phyloP scores from a whole-genome alignment of 2,113 vertebrate genomes.

The Cavia aperea region DNA sequence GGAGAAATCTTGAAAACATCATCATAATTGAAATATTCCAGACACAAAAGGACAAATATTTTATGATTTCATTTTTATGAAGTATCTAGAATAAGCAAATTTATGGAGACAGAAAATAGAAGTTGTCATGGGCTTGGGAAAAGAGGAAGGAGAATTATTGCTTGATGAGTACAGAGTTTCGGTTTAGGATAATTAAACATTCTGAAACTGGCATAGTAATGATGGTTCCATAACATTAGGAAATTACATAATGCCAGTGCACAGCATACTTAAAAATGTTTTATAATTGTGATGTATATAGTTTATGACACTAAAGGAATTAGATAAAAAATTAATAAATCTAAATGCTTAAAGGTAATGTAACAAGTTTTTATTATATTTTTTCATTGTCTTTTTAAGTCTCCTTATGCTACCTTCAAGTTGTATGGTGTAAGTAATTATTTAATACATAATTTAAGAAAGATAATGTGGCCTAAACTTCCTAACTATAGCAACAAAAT shows the following conservation, averaged over 20 bases:
- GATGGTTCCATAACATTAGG: not conserved
- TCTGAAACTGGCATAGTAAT: not conserved
- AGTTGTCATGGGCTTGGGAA: not conserved
- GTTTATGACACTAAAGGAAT: not conserved
- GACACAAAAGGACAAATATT: not conserved
- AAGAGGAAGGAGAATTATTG: not conserved
- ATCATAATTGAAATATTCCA: not conserved
- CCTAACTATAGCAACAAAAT: not conserved
- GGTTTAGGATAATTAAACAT: not conserved
- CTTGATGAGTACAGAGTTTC: not conserved
- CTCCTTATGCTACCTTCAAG: not conserved
- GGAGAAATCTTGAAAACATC: slow-evolving; percentile 10
- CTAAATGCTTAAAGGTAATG: not conserved
- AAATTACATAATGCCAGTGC: not conserved
- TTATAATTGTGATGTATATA: not conserved
- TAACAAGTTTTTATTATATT: not conserved
- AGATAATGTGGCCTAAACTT: not conserved
- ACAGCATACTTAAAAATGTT: not conserved
- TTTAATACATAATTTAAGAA: slow-evolving; percentile 32
- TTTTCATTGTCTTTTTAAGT: not conserved
- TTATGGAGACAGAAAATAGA: not conserved
- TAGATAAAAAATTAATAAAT: not conserved
- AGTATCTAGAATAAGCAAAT: not conserved
- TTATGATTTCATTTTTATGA: not conserved
- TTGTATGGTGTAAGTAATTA: not conserved